A percentile compares a stretch with the other conserved stretches of the same genome.
These are phyloP conservation scores for Mormyrops boulengeri DNA, from an alignment of 2,797 vertebrate species.

Conservation along the genomic window DNA sequence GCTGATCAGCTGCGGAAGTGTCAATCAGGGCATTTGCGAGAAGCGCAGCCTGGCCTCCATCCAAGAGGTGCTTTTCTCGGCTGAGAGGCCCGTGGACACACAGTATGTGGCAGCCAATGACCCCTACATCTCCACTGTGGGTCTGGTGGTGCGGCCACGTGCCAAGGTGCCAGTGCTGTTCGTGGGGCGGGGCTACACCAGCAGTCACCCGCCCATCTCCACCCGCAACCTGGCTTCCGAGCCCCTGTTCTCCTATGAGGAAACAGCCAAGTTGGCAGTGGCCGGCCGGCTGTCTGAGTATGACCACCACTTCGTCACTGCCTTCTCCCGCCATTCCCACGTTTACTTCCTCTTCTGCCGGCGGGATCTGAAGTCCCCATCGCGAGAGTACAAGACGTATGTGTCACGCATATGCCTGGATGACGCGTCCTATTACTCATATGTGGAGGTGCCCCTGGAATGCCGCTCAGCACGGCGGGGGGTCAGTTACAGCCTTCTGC, in stretches of 20 bases:
- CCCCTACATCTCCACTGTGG: conserved; percentile 79
- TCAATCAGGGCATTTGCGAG: conserved; percentile 90
- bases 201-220: conserved; percentile 89
- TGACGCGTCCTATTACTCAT: conserved; percentile 89
- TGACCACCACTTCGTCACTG: conserved; percentile 85
- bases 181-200: conserved; percentile 86
- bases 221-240: conserved; percentile 78
- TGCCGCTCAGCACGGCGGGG: conserved; percentile 51
- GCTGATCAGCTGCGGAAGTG: conserved; percentile 86
- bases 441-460: conserved; percentile 83
- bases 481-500: conserved; percentile 73
- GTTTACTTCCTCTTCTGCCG: conserved; percentile 92
- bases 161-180: conserved; percentile 74
- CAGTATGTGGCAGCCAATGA: conserved; percentile 94
- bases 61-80: conserved; percentile 66
- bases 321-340: conserved; percentile 66
- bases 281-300: conserved; percentile 85
- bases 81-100: conserved; percentile 82
- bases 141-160: conserved; percentile 71
- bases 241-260: conserved; percentile 87
- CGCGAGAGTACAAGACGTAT: conserved; percentile 84
- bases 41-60: conserved; percentile 76
- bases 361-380: conserved; percentile 78
- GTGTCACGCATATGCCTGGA: conserved; percentile 84
- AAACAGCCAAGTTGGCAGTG: conserved; percentile 87